Evolutionary conservation across 2,113 vertebrate species (phyloP), one percentile per base, ranked within the genome.

Genomic region (Lutjanus erythropterus): DNA sequence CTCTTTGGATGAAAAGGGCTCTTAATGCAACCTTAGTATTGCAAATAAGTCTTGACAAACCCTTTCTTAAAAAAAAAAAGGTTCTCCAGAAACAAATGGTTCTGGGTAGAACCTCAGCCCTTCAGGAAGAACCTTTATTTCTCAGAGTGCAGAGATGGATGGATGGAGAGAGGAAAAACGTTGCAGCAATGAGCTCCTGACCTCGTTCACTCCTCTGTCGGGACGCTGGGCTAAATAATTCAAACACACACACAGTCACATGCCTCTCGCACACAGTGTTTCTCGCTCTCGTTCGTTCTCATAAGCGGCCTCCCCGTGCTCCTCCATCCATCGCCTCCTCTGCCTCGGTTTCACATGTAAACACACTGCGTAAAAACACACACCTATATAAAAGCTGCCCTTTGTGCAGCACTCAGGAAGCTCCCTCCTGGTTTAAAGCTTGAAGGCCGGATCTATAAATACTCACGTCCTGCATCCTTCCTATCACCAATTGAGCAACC

Each of bases 151-250:
- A 33, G 46, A 52, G 75, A 72, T 66, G 85, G 86, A 80, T 80
- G 67, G 85, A 85, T 42, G 61, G 59, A 82, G 78, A 67, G 88
- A 83, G 67, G 64, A 71, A 78, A 81, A 87, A 83, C 67, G 66
- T 76, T 83, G 86, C 85, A 89, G 90, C 87, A 85, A 86, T 89
- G 90, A 93, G 93, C 87, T 91, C 72, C 90, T 93, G 90, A 93
- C 93, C 92, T 93, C 82, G 84, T 94, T 94, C 92, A 84, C 84
- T 93, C 91, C 88, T 93, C 90, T 89, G 90, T 91, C 90, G 88
- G 89, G 91, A 92, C 88, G 75, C 1, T 53, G 74, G 82, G 82
- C 72, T 94, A 88, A 94, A 94, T 94, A 84, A 93, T 94, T 94
- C 69, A 93, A 80, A 86, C 73, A 12, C 88, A 71, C 92, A 84